A percentile compares a stretch with the other conserved stretches of the same genome.
These are phyloP conservation scores for Peromyscus aztecus DNA, from an alignment of 2,797 vertebrate species.

Conservation along the genomic window DNA sequence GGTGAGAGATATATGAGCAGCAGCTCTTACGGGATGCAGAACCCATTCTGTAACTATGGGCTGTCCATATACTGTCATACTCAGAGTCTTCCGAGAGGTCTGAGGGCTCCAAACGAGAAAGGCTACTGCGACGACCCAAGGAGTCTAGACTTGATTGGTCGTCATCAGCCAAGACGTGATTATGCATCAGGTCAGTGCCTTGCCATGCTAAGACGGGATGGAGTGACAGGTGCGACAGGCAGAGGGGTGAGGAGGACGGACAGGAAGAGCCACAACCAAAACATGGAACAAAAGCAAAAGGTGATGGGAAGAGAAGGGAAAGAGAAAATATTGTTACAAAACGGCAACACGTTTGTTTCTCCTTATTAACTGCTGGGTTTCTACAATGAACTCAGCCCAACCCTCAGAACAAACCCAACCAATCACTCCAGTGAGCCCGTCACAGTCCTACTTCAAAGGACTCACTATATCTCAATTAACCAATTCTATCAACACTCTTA, in stretches of 20 bases:
- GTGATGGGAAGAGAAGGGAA: constrained; percentile 91
- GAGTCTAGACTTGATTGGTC: constrained; percentile 97
- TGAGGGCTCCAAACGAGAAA: constrained; percentile 97
- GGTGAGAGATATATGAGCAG: constrained; percentile 97
- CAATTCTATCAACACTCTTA: neutral
- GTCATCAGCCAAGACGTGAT: constrained; percentile 98
- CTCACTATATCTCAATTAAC: neutral
- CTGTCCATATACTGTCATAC: constrained; percentile 99
- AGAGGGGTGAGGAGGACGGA: constrained; percentile 87
- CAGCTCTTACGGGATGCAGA: constrained; percentile 99
- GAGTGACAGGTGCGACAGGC: constrained; percentile 90
- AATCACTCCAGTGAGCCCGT: neutral
- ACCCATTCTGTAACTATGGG: constrained; percentile 99
- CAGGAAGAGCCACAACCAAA: constrained; percentile 92
- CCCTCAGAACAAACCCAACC: constrained; percentile 31
- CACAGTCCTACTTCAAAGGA: neutral
- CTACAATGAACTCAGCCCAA: constrained; percentile 44
- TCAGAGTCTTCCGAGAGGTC: constrained; percentile 99
- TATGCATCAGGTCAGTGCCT: constrained; percentile 99
- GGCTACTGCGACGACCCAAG: constrained; percentile 97
- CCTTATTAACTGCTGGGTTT: constrained; percentile 78
- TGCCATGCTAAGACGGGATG: constrained; percentile 97
- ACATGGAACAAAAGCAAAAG: constrained; percentile 91
- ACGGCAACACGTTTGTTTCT: constrained; percentile 84
- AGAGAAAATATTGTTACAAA: constrained; percentile 92